phyloP scores from a whole-genome alignment of 23 tunicate genomes.

The Oikopleura albicans region DNA sequence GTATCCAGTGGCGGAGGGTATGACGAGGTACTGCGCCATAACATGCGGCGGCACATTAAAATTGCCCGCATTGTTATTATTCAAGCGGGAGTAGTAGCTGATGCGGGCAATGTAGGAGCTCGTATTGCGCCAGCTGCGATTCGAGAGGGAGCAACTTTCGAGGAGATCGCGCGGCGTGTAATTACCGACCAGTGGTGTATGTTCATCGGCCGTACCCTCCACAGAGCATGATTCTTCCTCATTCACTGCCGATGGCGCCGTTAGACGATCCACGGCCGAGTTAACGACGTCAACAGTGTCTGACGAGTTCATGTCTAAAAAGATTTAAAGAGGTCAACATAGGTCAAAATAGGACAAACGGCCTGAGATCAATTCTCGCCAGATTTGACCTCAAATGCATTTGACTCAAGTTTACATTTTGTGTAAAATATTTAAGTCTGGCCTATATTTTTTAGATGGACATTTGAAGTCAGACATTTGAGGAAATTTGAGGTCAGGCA shows the following conservation, averaged over 20 bases:
- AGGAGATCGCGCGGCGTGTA: constrained; percentile 12
- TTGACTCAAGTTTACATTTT: too few species aligned
- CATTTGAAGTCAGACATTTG: too few species aligned
- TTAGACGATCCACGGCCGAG: background rate
- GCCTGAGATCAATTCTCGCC: too few species aligned
- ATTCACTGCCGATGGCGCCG: background rate
- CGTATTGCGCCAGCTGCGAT: background rate
- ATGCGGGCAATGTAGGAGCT: background rate
- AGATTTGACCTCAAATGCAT: too few species aligned
- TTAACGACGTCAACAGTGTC: background rate
- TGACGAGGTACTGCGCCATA: background rate
- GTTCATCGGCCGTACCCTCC: background rate
- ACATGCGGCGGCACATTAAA: background rate
- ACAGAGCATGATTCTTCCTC: background rate
- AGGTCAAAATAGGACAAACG: too few species aligned
- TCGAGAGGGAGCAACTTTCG: background rate
- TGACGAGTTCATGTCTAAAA: too few species aligned
- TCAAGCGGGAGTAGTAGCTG: background rate
- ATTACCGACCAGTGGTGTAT: background rate
- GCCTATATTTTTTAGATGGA: too few species aligned
- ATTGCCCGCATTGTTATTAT: background rate
- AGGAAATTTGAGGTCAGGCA: too few species aligned
- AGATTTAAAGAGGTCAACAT: too few species aligned
- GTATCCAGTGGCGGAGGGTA: background rate
- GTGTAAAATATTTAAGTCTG: too few species aligned